These are phyloP conservation scores for Sylvietta virens DNA, from an alignment of 2,113 vertebrate genomes.

Conservation along the genomic window DNA sequence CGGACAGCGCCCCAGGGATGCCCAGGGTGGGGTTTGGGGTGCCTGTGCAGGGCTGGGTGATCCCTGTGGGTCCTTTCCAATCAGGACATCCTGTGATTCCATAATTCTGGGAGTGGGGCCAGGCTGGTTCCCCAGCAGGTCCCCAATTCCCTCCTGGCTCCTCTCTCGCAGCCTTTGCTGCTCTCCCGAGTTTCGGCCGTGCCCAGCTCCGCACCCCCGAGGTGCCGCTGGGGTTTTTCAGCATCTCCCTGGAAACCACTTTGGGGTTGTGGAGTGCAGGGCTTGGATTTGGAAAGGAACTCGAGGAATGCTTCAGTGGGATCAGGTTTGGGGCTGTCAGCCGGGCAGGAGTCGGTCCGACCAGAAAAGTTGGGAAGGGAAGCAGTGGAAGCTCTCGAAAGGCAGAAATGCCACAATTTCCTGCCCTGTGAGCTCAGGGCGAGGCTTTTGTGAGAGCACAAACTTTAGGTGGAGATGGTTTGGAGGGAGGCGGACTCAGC, in stretches of 20 bases:
- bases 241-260: not conserved
- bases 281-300: not conserved
- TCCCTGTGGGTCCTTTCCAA: not conserved
- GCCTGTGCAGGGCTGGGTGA: not conserved
- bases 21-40: not conserved
- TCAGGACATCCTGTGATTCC: not conserved
- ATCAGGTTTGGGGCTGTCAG: not conserved
- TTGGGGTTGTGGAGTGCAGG: not conserved
- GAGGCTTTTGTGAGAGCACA: not conserved
- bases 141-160: not conserved
- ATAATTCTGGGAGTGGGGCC: not conserved
- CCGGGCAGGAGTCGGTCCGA: rapidly evolving
- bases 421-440: not conserved
- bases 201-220: not conserved
- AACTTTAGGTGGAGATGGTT: not conserved
- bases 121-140: not conserved
- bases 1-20: rapidly evolving
- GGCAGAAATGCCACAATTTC: not conserved
- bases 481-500: not conserved
- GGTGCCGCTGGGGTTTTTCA: rapidly evolving
- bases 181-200: not conserved
- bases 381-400: not conserved
- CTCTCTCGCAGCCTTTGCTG: not conserved
- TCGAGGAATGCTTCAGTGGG: not conserved
- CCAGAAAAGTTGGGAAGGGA: not conserved